A percentile compares a stretch with the other conserved stretches of the same genome.
Evolutionary conservation across 2,888 invertebrate genomes (phyloP).

Genomic region (Epirrhoe alternata): DNA sequence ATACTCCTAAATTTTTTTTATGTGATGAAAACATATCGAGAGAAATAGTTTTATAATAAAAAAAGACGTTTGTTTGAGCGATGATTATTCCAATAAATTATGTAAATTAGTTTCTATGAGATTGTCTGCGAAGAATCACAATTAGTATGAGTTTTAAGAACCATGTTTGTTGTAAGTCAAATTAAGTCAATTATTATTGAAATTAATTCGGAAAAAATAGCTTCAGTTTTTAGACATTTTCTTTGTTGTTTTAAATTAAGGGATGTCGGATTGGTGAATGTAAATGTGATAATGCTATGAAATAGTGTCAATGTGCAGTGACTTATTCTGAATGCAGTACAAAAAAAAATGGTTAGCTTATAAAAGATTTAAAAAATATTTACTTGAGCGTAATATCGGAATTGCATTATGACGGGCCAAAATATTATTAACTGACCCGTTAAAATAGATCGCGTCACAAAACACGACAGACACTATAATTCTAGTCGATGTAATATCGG

Average conservation of each 20-base stretch:
- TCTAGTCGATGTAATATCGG: not conserved
- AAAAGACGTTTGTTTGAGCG: constrained; percentile 4
- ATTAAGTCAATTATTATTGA: too few relatives aligned
- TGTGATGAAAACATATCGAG: constrained; percentile 15
- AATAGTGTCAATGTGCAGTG: constrained; percentile 49
- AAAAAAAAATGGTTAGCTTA: constrained; percentile 45
- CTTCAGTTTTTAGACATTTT: constrained; percentile 17
- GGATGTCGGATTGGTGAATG: constrained; percentile 28
- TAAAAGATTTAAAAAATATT: constrained; percentile 15
- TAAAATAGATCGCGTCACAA: too few relatives aligned
- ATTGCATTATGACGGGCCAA: too few relatives aligned
- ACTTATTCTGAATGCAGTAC: constrained; percentile 49
- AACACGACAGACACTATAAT: not conserved
- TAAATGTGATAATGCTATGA: constrained; percentile 49
- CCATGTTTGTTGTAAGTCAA: constrained; percentile 1
- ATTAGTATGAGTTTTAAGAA: constrained; percentile 17
- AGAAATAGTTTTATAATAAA: not conserved
- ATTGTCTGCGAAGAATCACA: constrained; percentile 21
- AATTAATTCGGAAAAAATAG: constrained; percentile 7
- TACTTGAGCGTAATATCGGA: not conserved
- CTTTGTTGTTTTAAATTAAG: constrained; percentile 34
- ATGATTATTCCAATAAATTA: constrained; percentile 3
- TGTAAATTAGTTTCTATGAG: constrained; percentile 8
- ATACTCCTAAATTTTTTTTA: not conserved
- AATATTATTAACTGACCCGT: too few relatives aligned